Evolutionary conservation across 92 coral and sea anemone species (phyloP).

Genomic region (Zoanthus gigantus): DNA sequence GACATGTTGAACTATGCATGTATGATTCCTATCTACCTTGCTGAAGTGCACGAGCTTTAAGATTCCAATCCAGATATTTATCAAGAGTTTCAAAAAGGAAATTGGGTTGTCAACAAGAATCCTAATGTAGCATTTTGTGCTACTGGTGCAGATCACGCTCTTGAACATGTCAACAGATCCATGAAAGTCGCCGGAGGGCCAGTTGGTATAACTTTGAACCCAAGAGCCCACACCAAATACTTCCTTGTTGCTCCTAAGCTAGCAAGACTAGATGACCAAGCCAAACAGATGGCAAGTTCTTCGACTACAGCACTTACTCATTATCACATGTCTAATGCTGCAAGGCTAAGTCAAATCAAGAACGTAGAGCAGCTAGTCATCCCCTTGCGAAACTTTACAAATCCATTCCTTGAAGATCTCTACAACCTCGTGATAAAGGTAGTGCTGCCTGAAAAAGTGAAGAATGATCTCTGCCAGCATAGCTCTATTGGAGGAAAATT

Average conservation of each 20-base stretch:
- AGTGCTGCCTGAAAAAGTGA: slow-evolving; percentile 62
- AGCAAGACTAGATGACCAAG: too few relatives aligned
- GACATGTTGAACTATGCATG: too few relatives aligned
- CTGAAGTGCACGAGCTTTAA: too few relatives aligned
- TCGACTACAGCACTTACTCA: slow-evolving; percentile 34
- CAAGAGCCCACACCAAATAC: slow-evolving; percentile 27
- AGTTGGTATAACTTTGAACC: slow-evolving; percentile 38
- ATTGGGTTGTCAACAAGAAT: slow-evolving; percentile 68
- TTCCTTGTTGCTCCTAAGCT: not conserved
- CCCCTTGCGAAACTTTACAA: slow-evolving; percentile 32
- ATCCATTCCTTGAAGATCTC: slow-evolving; percentile 58
- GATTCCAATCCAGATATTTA: slow-evolving; percentile 61
- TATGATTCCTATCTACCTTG: too few relatives aligned
- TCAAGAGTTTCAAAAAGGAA: slow-evolving; percentile 57
- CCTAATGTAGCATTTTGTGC: slow-evolving; percentile 56
- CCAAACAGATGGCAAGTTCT: not conserved
- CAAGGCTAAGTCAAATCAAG: slow-evolving; percentile 53
- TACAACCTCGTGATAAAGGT: slow-evolving; percentile 55
- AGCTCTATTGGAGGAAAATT: slow-evolving; percentile 29
- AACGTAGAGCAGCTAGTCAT: slow-evolving; percentile 52
- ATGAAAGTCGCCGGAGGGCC: too few relatives aligned
- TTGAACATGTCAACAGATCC: slow-evolving; percentile 33
- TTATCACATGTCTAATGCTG: slow-evolving; percentile 58
- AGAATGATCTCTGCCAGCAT: not conserved
- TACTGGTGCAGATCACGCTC: slow-evolving; percentile 65